Evolutionary conservation across 2,797 vertebrate genomes (phyloP), one percentile per base, ranked within the genome.

Genomic region (Syngnathus acus): DNA sequence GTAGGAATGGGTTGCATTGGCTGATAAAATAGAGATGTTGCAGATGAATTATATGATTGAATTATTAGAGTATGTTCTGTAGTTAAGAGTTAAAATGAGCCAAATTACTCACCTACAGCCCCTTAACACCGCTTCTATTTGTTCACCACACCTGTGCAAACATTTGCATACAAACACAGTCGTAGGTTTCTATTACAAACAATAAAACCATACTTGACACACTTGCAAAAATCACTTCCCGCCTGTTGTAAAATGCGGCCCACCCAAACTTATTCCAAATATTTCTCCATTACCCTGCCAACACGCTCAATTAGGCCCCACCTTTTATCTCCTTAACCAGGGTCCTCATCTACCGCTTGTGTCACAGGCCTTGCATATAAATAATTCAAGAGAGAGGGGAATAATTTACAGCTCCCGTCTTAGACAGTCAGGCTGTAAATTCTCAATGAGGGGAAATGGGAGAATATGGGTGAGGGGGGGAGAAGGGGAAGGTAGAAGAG

Each of bases 281-380:
- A 95, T 94, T 95, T 95, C 92, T 94, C 91, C 87, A 91, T 95
- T 94, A 95, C 86, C 89, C 88, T 86, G 89, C 92, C 92, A 95
- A 95, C 94, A 96, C 91, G 92, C 92, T 94, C 94, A 96, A 96
- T 96, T 97, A 96, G 92, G 77, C 87, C 87, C 85, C 88, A 91
- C 90, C 91, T 95, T 95, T 95, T 95, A 95, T 94, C 91, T 93
- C 93, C 90, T 94, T 93, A 95, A 95, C 92, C 93, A 88, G 90
- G 92, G 90, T 90, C 90, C 92, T 91, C 94, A 93, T 95, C 91
- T 92, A 93, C 94, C 94, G 94, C 95, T 93, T 94, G 94, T 95
- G 94, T 94, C 93, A 89, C 88, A 87, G 88, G 88, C 86, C 92
- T 72, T 76, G 88, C 74, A 91, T 91, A 94, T 94, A 93, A 95